phyloP scores from a whole-genome alignment of 1,140 invertebrate species.

The Drosophila pectinifera region DNA sequence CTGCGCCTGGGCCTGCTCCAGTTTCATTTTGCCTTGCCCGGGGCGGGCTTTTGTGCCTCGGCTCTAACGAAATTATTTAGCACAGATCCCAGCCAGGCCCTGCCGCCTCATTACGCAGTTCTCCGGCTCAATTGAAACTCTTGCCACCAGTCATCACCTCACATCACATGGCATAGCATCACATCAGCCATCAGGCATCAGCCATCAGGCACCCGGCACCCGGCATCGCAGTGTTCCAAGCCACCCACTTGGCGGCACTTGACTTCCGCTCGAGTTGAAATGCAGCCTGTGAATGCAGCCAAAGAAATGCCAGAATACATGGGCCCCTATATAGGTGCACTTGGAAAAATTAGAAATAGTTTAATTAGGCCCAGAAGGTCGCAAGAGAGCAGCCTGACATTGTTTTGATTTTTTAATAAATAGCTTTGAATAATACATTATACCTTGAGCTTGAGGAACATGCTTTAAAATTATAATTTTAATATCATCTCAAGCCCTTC shows the following conservation, averaged over 20 bases:
- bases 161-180: conserved; percentile 1
- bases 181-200: conserved; percentile 5
- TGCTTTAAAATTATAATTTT: too few relatives aligned
- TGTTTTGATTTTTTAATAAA: too few relatives aligned
- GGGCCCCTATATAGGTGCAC: background rate
- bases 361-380: background rate
- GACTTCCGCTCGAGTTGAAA: conserved; percentile 70
- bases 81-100: conserved; percentile 34
- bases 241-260: conserved; percentile 69
- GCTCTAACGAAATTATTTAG: conserved; percentile 71
- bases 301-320: conserved; percentile 41
- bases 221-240: conserved; percentile 1
- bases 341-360: background rate
- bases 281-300: conserved; percentile 61
- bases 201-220: conserved; percentile 12
- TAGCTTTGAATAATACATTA: too few relatives aligned
- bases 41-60: conserved; percentile 35
- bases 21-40: conserved; percentile 27
- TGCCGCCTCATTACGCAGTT: conserved; percentile 67
- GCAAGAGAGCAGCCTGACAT: too few relatives aligned
- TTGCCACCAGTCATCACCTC: conserved; percentile 35
- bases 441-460: too few relatives aligned
- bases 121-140: conserved; percentile 62
- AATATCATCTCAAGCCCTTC: too few relatives aligned
- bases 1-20: conserved; percentile 42